Evolutionary conservation across 2,888 invertebrate genomes (phyloP).

Genomic region (Boloria euphrosyne): DNA sequence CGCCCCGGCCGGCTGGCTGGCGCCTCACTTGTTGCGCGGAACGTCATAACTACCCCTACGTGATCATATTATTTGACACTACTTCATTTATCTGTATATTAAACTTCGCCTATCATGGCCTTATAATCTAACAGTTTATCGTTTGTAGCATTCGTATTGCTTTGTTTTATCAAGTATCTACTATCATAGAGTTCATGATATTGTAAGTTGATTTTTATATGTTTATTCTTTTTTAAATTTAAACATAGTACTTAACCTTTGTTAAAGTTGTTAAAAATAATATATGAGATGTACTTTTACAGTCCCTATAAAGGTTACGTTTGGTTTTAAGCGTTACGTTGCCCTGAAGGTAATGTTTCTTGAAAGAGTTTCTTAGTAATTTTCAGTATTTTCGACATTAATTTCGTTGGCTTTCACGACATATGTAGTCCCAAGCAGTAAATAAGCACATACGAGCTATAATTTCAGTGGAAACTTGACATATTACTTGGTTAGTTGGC

Average conservation of each 20-base stretch:
- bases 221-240: background rate
- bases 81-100: constrained; percentile 51
- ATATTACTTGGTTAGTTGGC: constrained; percentile 42
- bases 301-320: background rate
- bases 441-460: constrained; percentile 33
- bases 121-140: constrained; percentile 32
- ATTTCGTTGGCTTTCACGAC: constrained; percentile 31
- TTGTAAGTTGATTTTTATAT: background rate
- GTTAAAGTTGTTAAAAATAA: too few relatives aligned
- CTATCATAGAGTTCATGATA: background rate
- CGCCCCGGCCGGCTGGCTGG: constrained; percentile 64
- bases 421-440: constrained; percentile 24
- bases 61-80: constrained; percentile 64
- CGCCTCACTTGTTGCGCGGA: constrained; percentile 76
- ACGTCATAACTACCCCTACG: constrained; percentile 73
- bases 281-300: too few relatives aligned
- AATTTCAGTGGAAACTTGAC: constrained; percentile 33
- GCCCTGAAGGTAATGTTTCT: background rate
- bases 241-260: too few relatives aligned
- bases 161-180: constrained; percentile 11
- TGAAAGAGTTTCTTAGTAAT: constrained; percentile 16
- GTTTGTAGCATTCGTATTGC: constrained; percentile 12
- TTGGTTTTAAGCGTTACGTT: constrained; percentile 9
- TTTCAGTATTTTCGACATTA: constrained; percentile 28
- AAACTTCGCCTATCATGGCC: constrained; percentile 22